phyloP scores from a whole-genome alignment of 2,888 invertebrate genomes.

The Euclidia mi region DNA sequence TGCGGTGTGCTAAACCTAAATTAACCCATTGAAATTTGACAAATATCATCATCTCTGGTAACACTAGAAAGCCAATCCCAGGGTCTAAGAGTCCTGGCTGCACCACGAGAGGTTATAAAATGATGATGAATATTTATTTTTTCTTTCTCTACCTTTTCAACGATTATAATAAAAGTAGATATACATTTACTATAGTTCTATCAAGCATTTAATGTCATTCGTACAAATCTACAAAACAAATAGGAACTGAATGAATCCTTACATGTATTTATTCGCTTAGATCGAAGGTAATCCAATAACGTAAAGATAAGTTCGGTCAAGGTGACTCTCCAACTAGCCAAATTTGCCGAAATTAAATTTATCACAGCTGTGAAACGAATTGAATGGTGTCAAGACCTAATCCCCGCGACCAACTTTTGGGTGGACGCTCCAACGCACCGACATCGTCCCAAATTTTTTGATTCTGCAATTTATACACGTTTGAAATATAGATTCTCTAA shows the following conservation, averaged over 20 bases:
- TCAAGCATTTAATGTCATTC: no score
- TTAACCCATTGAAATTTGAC: no score
- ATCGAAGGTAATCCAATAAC: constrained; percentile 53
- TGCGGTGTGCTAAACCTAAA: no score
- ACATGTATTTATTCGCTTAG: constrained; percentile 42
- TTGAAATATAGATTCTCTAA: no score
- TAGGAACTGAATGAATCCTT: constrained; percentile 19
- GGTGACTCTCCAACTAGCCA: constrained; percentile 41
- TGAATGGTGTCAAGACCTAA: constrained; percentile 63
- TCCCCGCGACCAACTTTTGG: constrained; percentile 46
- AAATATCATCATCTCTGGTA: no score
- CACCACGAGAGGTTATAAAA: no score
- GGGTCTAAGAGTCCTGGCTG: no score
- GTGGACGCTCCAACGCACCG: constrained; percentile 20
- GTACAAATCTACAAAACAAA: constrained; percentile 1
- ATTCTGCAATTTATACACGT: constrained; percentile 20
- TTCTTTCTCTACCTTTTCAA: no score
- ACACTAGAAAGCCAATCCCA: no score
- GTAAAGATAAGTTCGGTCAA: constrained; percentile 49
- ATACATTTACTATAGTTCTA: no score
- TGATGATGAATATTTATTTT: no score
- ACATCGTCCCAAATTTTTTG: constrained; percentile 26
- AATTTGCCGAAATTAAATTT: constrained; percentile 60
- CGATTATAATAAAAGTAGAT: no score
- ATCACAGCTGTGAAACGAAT: constrained; percentile 57